Evolutionary conservation across 2,888 invertebrate species (phyloP).

Genomic region (Imbricaverruca yamaguchii): DNA sequence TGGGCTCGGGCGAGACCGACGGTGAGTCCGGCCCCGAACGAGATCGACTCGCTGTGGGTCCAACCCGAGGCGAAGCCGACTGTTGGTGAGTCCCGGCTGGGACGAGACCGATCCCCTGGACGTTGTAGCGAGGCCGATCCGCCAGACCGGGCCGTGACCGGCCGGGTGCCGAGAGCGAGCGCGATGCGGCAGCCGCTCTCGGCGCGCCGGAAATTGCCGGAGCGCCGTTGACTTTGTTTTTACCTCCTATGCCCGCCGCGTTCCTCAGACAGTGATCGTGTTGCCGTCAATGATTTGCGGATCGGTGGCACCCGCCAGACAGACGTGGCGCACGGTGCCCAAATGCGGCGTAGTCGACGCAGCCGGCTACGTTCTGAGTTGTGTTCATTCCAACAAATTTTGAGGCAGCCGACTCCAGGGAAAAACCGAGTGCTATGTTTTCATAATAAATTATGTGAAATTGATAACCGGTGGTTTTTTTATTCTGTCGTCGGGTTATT

Average conservation of each 20-base stretch:
- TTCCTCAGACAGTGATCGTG: not conserved
- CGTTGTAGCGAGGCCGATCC: too few species aligned
- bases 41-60: too few species aligned
- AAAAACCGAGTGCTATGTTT: constrained; percentile 18
- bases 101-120: too few species aligned
- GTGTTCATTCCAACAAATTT: constrained; percentile 19
- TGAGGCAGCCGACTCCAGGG: not conserved
- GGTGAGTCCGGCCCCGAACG: too few species aligned
- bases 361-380: not conserved
- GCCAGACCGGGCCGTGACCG: too few species aligned
- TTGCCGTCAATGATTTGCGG: not conserved
- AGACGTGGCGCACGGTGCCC: not conserved
- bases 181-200: too few species aligned
- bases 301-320: not conserved
- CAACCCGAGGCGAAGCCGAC: too few species aligned
- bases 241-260: constrained; percentile 3
- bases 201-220: too few species aligned
- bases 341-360: not conserved
- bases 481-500: too few species aligned
- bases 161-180: not conserved
- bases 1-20: too few species aligned
- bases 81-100: too few species aligned
- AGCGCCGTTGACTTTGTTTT: not conserved
- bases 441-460: constrained; percentile 4
- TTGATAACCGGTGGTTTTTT: too few species aligned